phyloP scores from a whole-genome alignment of 2,113 vertebrate genomes.

The Leuciscus idus region DNA sequence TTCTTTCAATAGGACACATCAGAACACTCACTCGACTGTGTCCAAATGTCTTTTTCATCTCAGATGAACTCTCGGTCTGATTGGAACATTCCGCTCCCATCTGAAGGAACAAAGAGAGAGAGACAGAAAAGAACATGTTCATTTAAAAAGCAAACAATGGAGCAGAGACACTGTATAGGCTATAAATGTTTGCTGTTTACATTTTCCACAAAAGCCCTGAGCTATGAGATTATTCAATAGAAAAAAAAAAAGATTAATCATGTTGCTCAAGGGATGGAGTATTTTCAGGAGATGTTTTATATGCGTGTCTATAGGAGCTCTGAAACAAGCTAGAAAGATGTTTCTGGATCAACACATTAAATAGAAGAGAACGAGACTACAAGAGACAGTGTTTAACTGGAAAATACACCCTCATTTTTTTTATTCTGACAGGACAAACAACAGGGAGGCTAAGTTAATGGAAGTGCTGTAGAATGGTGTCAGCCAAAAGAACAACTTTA shows the following conservation, averaged over 20 bases:
- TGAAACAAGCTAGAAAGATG: conserved; percentile 5
- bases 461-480: neutral
- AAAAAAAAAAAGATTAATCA: conserved; percentile 27
- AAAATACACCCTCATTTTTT: conserved; percentile 5
- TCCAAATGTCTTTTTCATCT: conserved; percentile 69
- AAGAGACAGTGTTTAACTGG: neutral
- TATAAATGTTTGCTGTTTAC: neutral
- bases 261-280: conserved; percentile 18
- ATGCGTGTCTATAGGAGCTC: neutral
- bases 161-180: neutral
- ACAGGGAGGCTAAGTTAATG: neutral
- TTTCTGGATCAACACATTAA: neutral
- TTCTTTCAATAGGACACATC: neutral
- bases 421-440: conserved; percentile 14
- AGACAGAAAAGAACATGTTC: neutral
- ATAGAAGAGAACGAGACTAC: neutral
- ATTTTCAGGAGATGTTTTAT: conserved; percentile 22
- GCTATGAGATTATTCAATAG: conserved; percentile 15
- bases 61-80: conserved; percentile 70
- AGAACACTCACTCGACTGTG: conserved; percentile 68
- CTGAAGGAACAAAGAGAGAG: conserved; percentile 56
- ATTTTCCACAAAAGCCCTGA: conserved; percentile 31
- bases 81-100: conserved; percentile 71
- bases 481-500: neutral
- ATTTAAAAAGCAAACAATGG: neutral